phyloP scores from a whole-genome alignment of 2,797 vertebrate species.

The Cryptoblepharus egeriae region DNA sequence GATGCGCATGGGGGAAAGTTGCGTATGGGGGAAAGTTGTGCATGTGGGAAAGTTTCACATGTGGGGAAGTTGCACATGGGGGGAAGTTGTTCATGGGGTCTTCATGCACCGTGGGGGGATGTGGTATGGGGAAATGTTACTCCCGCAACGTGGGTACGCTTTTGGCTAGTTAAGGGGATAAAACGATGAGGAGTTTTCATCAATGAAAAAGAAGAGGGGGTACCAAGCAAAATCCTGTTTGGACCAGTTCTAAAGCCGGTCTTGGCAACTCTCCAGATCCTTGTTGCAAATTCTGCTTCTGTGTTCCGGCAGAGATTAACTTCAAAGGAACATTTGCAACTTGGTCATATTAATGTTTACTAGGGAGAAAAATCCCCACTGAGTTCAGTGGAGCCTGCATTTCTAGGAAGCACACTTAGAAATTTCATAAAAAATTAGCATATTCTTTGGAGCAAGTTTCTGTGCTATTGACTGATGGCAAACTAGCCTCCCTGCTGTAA shows the following conservation, averaged over 20 bases:
- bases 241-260: not conserved
- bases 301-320: conserved; percentile 2
- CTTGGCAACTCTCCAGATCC: no score
- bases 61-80: no score
- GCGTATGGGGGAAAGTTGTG: no score
- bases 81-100: no score
- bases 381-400: not conserved
- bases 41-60: no score
- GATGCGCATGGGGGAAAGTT: no score
- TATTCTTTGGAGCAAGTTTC: conserved; percentile 45
- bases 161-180: no score
- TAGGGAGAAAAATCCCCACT: not conserved
- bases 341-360: not conserved
- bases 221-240: not conserved
- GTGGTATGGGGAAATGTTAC: no score
- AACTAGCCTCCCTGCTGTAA: conserved; percentile 49
- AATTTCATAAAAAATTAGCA: conserved; percentile 47
- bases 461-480: conserved; percentile 50
- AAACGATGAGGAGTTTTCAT: not conserved
- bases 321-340: conserved; percentile 34
- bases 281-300: not conserved
- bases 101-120: no score
- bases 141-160: no score
- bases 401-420: not conserved
- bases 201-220: not conserved